phyloP scores from a whole-genome alignment of 1,140 invertebrate species.

The Limonius californicus region DNA sequence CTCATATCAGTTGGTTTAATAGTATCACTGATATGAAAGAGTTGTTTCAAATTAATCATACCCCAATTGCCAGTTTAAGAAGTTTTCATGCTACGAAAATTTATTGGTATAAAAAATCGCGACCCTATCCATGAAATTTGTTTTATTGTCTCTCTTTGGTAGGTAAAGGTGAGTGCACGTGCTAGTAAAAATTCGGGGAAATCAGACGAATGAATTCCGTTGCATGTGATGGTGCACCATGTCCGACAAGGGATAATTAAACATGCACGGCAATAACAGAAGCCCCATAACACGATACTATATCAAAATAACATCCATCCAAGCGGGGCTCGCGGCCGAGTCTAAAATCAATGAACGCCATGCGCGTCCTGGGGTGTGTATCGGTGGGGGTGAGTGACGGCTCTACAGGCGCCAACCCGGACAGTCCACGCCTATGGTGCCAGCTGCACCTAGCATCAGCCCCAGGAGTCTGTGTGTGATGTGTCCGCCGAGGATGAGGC shows the following conservation, averaged over 20 bases:
- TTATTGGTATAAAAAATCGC: too few species aligned
- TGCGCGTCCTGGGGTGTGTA: constrained; percentile 37
- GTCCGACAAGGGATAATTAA: constrained; percentile 20
- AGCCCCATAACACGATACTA: constrained; percentile 27
- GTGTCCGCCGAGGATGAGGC: constrained; percentile 36
- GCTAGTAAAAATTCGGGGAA: too few species aligned
- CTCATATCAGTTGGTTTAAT: too few species aligned
- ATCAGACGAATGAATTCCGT: too few species aligned
- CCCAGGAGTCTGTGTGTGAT: constrained; percentile 41
- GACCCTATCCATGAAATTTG: too few species aligned
- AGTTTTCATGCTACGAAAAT: too few species aligned
- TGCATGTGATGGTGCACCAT: neutral
- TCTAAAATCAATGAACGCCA: constrained; percentile 41
- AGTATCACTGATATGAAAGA: too few species aligned
- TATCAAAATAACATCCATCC: constrained; percentile 33
- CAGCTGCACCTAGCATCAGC: constrained; percentile 42
- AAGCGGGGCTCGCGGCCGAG: constrained; percentile 26
- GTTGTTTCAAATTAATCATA: too few species aligned
- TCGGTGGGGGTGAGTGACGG: constrained; percentile 35
- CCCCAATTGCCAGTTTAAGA: too few species aligned
- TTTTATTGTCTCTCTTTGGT: too few species aligned
- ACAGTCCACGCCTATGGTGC: constrained; percentile 48
- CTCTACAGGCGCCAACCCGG: constrained; percentile 43
- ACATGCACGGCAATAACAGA: constrained; percentile 26
- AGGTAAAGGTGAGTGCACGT: too few species aligned